These are phyloP conservation scores for Squalus acanthias DNA, from an alignment of 2,797 vertebrate genomes.

Conservation along the genomic window DNA sequence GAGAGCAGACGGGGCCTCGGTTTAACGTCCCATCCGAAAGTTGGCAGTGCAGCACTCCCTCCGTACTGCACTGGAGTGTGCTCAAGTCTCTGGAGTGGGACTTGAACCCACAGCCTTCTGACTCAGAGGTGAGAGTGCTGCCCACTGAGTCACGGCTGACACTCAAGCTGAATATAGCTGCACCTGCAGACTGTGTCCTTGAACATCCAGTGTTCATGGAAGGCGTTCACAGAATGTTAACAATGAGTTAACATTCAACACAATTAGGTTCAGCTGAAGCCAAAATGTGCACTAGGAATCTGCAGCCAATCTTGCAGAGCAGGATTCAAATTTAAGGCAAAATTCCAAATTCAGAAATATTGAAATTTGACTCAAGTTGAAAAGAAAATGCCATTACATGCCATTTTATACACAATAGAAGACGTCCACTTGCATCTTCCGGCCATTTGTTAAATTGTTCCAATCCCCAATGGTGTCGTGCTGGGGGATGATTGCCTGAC, in stretches of 20 bases:
- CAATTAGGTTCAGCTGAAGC: neutral
- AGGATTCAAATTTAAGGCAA: constrained; percentile 1
- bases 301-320: constrained; percentile 17
- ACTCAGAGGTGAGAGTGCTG: too few species aligned
- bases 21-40: too few species aligned
- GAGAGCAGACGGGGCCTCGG: too few species aligned
- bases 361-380: neutral
- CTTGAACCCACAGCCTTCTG: too few species aligned
- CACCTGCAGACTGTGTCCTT: neutral
- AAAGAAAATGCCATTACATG: neutral
- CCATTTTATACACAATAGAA: neutral
- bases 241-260: constrained; percentile 12
- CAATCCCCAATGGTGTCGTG: neutral
- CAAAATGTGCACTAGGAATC: neutral
- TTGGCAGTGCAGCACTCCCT: too few species aligned
- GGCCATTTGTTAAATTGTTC: neutral
- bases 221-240: neutral
- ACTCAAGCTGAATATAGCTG: neutral
- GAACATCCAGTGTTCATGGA: neutral
- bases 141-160: too few species aligned
- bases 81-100: too few species aligned
- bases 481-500: neutral
- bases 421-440: neutral
- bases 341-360: neutral
- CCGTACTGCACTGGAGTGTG: too few species aligned